Evolutionary conservation across 2,113 vertebrate genomes (phyloP).

Genomic region (Euleptes europaea): DNA sequence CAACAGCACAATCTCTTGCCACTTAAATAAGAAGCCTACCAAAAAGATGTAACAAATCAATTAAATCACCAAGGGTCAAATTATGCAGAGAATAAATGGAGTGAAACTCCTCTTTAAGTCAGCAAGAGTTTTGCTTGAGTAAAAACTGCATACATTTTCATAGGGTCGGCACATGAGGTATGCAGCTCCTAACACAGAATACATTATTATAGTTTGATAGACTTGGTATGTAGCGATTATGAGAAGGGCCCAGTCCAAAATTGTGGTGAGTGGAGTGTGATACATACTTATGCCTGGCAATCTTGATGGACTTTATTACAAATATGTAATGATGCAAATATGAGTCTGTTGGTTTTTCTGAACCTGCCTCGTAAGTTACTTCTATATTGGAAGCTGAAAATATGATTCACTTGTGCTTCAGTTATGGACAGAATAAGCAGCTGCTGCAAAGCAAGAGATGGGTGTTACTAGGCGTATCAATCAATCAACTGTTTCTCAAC

Average conservation of each 20-base stretch:
- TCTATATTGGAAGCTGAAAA: not conserved
- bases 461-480: too few species aligned
- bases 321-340: accelerated
- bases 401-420: not conserved
- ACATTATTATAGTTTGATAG: not conserved
- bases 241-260: not conserved
- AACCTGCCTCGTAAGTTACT: not conserved
- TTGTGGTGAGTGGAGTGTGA: not conserved
- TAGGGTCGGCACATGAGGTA: not conserved
- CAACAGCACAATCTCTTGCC: not conserved
- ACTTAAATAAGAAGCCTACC: not conserved
- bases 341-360: not conserved
- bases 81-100: constrained; percentile 1
- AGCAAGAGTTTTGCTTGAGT: constrained; percentile 1
- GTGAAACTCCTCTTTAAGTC: not conserved
- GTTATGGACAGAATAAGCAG: too few species aligned
- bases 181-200: not conserved
- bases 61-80: not conserved
- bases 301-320: not conserved
- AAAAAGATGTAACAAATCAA: constrained; percentile 1
- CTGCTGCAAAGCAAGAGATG: too few species aligned
- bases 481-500: too few species aligned
- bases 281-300: not conserved
- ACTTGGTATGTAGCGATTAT: not conserved
- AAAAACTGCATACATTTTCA: not conserved